These are phyloP conservation scores for Eutrigla gurnardus DNA, from an alignment of 2,797 vertebrate genomes.

Conservation along the genomic window DNA sequence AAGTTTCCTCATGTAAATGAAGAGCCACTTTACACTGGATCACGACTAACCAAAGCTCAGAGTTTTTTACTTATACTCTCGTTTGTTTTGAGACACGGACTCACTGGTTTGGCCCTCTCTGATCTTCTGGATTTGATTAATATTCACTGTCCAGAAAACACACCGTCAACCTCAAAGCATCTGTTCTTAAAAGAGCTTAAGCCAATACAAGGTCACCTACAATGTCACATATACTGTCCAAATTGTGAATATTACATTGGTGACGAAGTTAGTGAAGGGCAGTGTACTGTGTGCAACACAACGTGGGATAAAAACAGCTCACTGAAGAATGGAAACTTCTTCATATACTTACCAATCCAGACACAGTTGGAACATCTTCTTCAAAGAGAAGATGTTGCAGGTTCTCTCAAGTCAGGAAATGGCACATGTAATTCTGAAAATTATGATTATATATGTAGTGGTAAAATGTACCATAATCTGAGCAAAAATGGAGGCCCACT, in stretches of 20 bases:
- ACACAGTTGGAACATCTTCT: neutral
- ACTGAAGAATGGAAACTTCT: conserved; percentile 25
- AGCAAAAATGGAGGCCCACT: conserved; percentile 14
- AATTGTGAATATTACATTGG: conserved; percentile 19
- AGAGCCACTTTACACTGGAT: too few relatives aligned
- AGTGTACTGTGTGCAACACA: conserved; percentile 9
- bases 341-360: too few relatives aligned
- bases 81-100: conserved; percentile 19
- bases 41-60: too few relatives aligned
- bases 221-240: conserved; percentile 23
- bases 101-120: conserved; percentile 9
- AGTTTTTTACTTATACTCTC: conserved; percentile 4
- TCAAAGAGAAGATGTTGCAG: too few relatives aligned
- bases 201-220: conserved; percentile 14
- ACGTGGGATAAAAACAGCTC: conserved; percentile 13
- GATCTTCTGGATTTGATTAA: conserved; percentile 27
- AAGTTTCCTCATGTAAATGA: too few relatives aligned
- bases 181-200: conserved; percentile 22
- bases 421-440: too few relatives aligned
- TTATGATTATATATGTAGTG: neutral
- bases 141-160: conserved; percentile 31
- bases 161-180: conserved; percentile 7
- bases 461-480: conserved; percentile 30
- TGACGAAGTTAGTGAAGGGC: neutral
- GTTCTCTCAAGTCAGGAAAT: too few relatives aligned